Evolutionary conservation across 2,113 vertebrate species (phyloP).

Genomic region (Cephalopterus ornatus): DNA sequence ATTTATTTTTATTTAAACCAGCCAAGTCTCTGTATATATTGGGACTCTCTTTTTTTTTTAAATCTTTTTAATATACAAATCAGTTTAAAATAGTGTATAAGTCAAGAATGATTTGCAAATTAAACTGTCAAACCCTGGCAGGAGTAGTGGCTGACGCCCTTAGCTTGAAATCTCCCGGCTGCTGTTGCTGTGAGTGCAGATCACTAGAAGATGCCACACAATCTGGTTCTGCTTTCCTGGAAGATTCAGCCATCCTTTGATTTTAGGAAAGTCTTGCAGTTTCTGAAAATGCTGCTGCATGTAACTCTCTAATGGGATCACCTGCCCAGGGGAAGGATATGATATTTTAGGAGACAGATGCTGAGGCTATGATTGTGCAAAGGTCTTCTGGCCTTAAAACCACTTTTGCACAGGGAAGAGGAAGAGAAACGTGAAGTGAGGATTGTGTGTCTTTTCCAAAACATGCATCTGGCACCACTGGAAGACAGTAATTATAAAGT

Average conservation of each 20-base stretch:
- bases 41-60: background rate
- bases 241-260: background rate
- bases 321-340: background rate
- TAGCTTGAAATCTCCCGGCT: slow-evolving; percentile 1
- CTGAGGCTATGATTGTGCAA: background rate
- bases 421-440: background rate
- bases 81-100: slow-evolving; percentile 61
- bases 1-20: slow-evolving; percentile 61
- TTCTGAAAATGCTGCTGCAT: background rate
- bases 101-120: slow-evolving; percentile 61
- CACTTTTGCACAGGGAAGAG: background rate
- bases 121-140: slow-evolving; percentile 55
- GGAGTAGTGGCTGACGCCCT: background rate
- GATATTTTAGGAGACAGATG: background rate
- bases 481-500: background rate
- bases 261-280: background rate
- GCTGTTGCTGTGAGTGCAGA: background rate
- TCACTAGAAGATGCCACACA: background rate
- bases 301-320: background rate
- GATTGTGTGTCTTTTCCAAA: background rate
- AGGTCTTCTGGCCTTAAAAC: background rate
- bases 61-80: slow-evolving; percentile 50
- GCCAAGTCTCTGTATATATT: slow-evolving; percentile 60
- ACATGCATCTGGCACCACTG: background rate
- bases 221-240: background rate